Conservation (phyloP, 2,113 vertebrate genomes). For the Brachypteracias leptosomus region DNA sequence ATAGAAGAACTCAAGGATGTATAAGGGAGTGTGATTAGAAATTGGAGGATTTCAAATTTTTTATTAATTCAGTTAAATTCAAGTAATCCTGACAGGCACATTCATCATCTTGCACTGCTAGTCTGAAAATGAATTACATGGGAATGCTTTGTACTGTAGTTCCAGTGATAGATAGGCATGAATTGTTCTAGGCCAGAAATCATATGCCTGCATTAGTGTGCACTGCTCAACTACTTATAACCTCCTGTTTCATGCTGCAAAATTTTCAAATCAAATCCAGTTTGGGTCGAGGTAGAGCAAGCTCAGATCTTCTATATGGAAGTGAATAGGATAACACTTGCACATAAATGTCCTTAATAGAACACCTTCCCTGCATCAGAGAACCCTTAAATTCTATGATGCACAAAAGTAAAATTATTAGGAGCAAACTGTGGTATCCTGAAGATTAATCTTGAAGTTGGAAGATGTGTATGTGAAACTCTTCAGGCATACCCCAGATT, state of each 20-base stretch:
- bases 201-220: neutral
- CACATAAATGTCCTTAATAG: neutral
- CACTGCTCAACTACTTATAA: neutral
- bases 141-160: neutral
- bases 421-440: fast-evolving
- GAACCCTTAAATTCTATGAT: neutral
- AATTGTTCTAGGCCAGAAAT: neutral
- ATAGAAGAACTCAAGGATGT: neutral
- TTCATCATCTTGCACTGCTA: neutral
- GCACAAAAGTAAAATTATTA: neutral
- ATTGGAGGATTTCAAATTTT: neutral
- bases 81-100: neutral
- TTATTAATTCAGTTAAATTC: neutral
- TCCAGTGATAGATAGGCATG: neutral
- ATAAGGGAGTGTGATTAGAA: fast-evolving
- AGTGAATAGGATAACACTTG: neutral
- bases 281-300: neutral
- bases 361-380: neutral
- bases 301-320: neutral
- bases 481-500: neutral
- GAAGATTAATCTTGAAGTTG: neutral
- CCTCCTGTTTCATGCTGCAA: neutral
- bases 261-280: neutral
- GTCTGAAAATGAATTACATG: neutral
- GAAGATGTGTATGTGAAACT: neutral